Conservation (phyloP, 2,797 vertebrate species). For the Thripadectes ignobilis region DNA sequence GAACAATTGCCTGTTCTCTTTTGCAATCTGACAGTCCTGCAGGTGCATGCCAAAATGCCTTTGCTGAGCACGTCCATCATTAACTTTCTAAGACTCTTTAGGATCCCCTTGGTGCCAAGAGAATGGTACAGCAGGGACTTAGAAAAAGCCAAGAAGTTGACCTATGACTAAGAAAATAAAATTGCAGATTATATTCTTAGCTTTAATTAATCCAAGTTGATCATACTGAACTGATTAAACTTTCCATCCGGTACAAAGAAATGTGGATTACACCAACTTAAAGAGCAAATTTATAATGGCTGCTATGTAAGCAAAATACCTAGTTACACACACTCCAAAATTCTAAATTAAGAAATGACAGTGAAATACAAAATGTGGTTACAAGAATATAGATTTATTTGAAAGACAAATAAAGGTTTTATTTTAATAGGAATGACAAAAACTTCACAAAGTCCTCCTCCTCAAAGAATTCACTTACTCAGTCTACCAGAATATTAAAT, state of each 20-base stretch:
- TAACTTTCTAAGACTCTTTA: background rate
- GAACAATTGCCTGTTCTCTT: background rate
- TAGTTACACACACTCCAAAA: background rate
- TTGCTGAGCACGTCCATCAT: background rate
- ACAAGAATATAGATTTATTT: background rate
- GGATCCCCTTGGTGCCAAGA: background rate
- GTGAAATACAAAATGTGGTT: background rate
- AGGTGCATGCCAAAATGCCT: background rate
- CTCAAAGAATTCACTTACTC: background rate
- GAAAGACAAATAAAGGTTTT: background rate
- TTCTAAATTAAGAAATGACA: background rate
- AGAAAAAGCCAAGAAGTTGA: background rate
- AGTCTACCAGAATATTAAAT: background rate
- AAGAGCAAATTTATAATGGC: background rate
- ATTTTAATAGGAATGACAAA: background rate
- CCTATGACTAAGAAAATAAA: constrained; percentile 24
- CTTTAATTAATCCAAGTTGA: constrained; percentile 18
- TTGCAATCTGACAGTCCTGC: background rate
- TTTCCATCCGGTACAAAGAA: background rate
- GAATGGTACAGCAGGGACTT: background rate
- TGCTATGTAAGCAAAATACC: background rate
- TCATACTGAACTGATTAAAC: constrained; percentile 22
- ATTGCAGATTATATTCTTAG: background rate
- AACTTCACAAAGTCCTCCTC: background rate
- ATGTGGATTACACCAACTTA: background rate